These are phyloP conservation scores for Anniella stebbinsi DNA, from an alignment of 2,797 vertebrate genomes.

Conservation along the genomic window DNA sequence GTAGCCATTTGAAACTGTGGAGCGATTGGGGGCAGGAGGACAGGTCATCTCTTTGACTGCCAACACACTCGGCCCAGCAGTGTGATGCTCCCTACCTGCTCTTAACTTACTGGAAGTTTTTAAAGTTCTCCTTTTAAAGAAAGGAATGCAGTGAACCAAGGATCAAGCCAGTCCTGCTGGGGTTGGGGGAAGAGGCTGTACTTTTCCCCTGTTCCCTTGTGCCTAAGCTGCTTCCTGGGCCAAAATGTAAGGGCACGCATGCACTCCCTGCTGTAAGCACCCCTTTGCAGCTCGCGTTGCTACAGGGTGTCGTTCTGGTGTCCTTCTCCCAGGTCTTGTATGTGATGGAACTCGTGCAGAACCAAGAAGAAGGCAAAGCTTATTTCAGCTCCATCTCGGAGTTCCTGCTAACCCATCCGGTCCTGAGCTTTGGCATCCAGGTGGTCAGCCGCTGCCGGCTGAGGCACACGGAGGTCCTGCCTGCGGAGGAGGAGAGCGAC, in stretches of 20 bases:
- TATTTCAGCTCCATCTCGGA: slow-evolving; percentile 96
- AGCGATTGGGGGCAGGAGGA: slow-evolving; percentile 1
- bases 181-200: too few relatives aligned
- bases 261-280: neutral
- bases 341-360: slow-evolving; percentile 96
- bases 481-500: slow-evolving; percentile 94
- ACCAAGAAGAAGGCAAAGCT: slow-evolving; percentile 92
- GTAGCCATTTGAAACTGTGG: slow-evolving; percentile 74
- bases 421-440: slow-evolving; percentile 96
- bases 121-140: neutral
- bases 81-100: neutral
- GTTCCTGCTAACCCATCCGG: slow-evolving; percentile 96
- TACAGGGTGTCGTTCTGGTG: neutral
- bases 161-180: neutral
- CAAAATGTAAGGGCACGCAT: neutral
- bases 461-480: slow-evolving; percentile 93
- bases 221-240: neutral
- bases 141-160: neutral
- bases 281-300: neutral
- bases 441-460: slow-evolving; percentile 89
- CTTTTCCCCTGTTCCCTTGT: too few relatives aligned
- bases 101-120: neutral
- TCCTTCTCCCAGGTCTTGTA: slow-evolving; percentile 90
- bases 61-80: neutral
- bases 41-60: neutral